These are phyloP conservation scores for Archegozetes longisetosus DNA, from an alignment of 1,140 invertebrate genomes.

Conservation along the genomic window DNA sequence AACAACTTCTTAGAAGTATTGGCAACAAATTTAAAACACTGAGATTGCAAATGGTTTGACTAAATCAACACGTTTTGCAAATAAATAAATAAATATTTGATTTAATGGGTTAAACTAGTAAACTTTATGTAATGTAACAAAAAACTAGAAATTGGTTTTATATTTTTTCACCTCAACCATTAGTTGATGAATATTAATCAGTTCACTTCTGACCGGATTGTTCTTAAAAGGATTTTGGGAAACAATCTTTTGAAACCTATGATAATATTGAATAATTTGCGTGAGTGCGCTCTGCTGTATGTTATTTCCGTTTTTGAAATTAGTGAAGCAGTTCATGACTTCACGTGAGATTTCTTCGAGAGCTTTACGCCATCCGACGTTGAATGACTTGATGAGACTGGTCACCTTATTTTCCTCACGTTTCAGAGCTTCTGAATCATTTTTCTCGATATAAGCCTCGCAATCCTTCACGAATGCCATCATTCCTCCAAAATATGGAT, in stretches of 20 bases:
- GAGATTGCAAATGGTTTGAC: not conserved
- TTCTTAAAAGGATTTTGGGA: constrained; percentile 45
- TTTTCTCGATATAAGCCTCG: constrained; percentile 67
- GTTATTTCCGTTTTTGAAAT: constrained; percentile 82
- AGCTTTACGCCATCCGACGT: constrained; percentile 80
- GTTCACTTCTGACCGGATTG: constrained; percentile 58
- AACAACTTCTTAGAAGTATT: no score
- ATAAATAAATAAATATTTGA: not conserved
- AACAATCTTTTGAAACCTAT: constrained; percentile 90
- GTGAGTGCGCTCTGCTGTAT: constrained; percentile 77
- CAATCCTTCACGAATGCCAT: constrained; percentile 94
- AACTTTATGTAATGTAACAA: not conserved
- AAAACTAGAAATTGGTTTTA: constrained; percentile 51
- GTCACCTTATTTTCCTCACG: constrained; percentile 61
- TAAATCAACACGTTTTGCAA: not conserved
- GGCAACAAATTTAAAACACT: not conserved
- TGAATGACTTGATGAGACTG: constrained; percentile 70
- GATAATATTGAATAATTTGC: constrained; percentile 92
- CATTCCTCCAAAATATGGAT: constrained; percentile 87
- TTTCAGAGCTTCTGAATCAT: constrained; percentile 55
- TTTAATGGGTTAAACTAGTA: not conserved
- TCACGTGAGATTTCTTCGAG: constrained; percentile 87
- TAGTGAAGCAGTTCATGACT: constrained; percentile 86
- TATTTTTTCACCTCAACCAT: constrained; percentile 99
- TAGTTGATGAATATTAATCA: constrained; percentile 95